Evolutionary conservation across 2,888 invertebrate species (phyloP).

Genomic region (Tenthredo amoena): DNA sequence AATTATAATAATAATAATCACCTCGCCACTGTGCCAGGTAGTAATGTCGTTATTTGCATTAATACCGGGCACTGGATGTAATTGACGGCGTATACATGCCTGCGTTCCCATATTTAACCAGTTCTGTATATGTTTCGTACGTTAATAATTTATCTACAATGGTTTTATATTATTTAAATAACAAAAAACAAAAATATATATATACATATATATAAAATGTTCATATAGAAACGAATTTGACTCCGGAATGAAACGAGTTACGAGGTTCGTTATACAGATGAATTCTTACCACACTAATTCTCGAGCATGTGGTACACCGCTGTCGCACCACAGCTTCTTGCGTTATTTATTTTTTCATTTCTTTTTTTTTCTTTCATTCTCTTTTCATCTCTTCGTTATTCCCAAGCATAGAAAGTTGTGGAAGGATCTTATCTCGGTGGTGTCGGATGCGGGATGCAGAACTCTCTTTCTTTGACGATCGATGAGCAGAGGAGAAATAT

Average conservation of each 20-base stretch:
- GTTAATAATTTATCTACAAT: constrained; percentile 12
- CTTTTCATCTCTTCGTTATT: neutral
- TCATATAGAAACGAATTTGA: neutral
- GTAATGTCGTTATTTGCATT: constrained; percentile 68
- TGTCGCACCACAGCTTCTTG: constrained; percentile 9
- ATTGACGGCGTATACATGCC: constrained; percentile 45
- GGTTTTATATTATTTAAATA: neutral
- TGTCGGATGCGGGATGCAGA: neutral
- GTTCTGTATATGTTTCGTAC: constrained; percentile 2
- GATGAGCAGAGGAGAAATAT: neutral
- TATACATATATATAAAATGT: neutral
- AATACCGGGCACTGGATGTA: constrained; percentile 53
- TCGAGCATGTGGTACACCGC: constrained; percentile 29
- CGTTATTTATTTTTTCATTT: neutral
- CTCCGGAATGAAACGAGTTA: neutral
- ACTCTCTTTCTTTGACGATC: neutral
- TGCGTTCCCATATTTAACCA: constrained; percentile 22
- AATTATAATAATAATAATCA: constrained; percentile 61
- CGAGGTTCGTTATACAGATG: no score
- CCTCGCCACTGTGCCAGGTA: constrained; percentile 62
- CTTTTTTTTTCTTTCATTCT: neutral
- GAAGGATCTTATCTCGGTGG: neutral
- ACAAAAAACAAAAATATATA: neutral
- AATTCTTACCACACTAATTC: constrained; percentile 1
- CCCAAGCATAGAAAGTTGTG: neutral